Evolutionary conservation across 2,797 vertebrate species (phyloP).

Genomic region (Rachycentron canadum): DNA sequence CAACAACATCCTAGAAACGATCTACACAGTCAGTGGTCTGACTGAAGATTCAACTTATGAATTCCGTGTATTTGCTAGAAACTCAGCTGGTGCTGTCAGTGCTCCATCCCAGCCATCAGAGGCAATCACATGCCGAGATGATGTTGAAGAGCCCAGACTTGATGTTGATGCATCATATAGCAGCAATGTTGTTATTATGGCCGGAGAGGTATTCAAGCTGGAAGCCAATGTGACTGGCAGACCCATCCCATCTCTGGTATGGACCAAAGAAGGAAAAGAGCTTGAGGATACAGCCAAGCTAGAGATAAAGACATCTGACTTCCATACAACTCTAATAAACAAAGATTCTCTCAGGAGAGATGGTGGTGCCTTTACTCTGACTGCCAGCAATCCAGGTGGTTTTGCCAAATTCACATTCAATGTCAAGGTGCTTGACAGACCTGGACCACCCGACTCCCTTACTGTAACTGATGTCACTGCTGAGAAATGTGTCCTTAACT

Average conservation of each 20-base stretch:
- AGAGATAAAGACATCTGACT: constrained; percentile 95
- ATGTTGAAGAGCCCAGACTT: constrained; percentile 95
- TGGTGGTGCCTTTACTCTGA: constrained; percentile 92
- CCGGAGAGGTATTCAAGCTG: constrained; percentile 95
- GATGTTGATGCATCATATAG: constrained; percentile 93
- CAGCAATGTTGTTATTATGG: constrained; percentile 92
- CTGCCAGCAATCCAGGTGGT: constrained; percentile 96
- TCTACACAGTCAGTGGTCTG: constrained; percentile 96
- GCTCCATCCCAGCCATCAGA: constrained; percentile 95
- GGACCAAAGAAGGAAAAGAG: constrained; percentile 98
- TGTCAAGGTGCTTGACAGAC: constrained; percentile 97
- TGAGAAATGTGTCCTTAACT: constrained; percentile 97
- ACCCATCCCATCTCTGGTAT: constrained; percentile 93
- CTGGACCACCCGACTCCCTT: constrained; percentile 95
- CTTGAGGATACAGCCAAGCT: constrained; percentile 93
- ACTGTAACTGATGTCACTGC: constrained; percentile 90
- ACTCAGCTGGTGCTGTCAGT: constrained; percentile 95
- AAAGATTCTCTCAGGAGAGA: constrained; percentile 96
- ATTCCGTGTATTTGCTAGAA: constrained; percentile 96
- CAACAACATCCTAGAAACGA: constrained; percentile 95
- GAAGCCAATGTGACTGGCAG: constrained; percentile 94
- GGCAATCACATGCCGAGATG: constrained; percentile 94
- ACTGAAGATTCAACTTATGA: constrained; percentile 96
- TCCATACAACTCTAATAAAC: constrained; percentile 91
- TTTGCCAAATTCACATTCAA: constrained; percentile 97